Evolutionary conservation across 2,113 vertebrate species (phyloP).

Genomic region (Misgurnus anguillicaudatus): DNA sequence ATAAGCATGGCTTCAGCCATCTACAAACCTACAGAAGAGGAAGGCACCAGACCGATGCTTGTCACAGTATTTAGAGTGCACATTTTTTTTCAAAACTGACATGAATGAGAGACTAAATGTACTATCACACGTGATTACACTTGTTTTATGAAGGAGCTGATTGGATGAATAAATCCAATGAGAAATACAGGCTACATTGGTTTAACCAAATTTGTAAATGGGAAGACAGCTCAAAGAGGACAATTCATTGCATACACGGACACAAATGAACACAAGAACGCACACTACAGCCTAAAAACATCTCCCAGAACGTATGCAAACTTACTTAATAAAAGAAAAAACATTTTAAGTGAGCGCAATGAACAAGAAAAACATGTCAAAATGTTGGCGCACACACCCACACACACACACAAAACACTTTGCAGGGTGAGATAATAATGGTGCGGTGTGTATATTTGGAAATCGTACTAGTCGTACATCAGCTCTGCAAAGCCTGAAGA

Average conservation of each 20-base stretch:
- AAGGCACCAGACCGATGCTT: constrained; percentile 51
- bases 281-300: constrained; percentile 3
- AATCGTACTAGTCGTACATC: constrained; percentile 38
- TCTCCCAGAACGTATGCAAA: neutral
- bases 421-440: constrained; percentile 31
- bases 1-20: constrained; percentile 63
- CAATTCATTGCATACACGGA: constrained; percentile 58
- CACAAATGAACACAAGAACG: constrained; percentile 46
- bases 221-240: constrained; percentile 47
- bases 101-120: constrained; percentile 13
- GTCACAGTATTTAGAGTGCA: constrained; percentile 60
- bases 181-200: constrained; percentile 52
- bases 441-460: constrained; percentile 58
- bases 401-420: neutral
- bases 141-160: constrained; percentile 13
- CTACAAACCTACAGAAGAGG: constrained; percentile 37
- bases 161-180: neutral
- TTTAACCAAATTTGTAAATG: constrained; percentile 61
- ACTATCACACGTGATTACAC: constrained; percentile 27
- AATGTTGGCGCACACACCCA: neutral
- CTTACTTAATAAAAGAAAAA: neutral
- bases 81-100: constrained; percentile 55
- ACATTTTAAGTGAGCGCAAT: neutral
- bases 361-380: neutral
- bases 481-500: neutral